phyloP scores from a whole-genome alignment of 2,113 vertebrate species.

The Laticauda colubrina region DNA sequence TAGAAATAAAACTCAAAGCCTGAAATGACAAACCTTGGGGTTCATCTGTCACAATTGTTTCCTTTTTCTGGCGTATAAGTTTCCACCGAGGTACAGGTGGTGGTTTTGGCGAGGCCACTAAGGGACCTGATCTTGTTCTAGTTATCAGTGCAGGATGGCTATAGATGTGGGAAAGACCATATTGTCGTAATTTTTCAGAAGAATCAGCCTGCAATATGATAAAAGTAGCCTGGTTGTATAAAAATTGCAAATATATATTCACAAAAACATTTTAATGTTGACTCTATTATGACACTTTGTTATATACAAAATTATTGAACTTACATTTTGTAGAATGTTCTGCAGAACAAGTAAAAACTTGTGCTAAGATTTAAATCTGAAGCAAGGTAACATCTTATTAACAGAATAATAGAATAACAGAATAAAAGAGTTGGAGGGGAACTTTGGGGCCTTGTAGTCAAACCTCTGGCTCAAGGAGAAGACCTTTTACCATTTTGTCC shows the following conservation, averaged over 20 bases:
- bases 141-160: slow-evolving; percentile 85
- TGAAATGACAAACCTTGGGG: slow-evolving; percentile 74
- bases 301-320: neutral
- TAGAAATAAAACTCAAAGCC: neutral
- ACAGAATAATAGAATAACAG: neutral
- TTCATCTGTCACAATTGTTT: slow-evolving; percentile 76
- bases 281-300: neutral
- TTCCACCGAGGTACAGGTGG: slow-evolving; percentile 79
- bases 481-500: no score
- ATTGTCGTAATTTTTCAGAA: slow-evolving; percentile 80
- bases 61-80: slow-evolving; percentile 78
- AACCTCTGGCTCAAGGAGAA: neutral
- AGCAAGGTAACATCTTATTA: neutral
- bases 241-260: neutral
- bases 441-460: neutral
- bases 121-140: slow-evolving; percentile 77
- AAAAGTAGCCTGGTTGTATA: neutral
- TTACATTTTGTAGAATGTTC: neutral
- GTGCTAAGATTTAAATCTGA: neutral
- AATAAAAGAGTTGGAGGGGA: neutral
- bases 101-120: slow-evolving; percentile 67
- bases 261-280: neutral
- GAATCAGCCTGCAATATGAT: slow-evolving; percentile 73
- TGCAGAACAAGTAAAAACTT: neutral
- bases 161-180: slow-evolving; percentile 77